Percentiles rank a stretch among this genome's conserved stretches.
These are phyloP conservation scores for Chelon auratus DNA, from an alignment of 2,797 vertebrate genomes.

Conservation along the genomic window DNA sequence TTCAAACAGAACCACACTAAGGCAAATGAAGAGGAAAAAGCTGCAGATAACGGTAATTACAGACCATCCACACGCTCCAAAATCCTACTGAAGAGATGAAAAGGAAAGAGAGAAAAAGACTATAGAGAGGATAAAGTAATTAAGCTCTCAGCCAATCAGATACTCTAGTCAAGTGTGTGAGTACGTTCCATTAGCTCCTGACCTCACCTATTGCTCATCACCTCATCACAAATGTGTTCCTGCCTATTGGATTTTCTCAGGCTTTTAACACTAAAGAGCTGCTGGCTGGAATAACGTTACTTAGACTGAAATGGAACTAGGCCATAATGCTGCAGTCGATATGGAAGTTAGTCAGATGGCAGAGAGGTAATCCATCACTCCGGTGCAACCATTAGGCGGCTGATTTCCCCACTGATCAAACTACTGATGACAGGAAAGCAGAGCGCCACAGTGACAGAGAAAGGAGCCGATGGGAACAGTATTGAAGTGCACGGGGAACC, in stretches of 20 bases:
- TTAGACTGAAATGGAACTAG: conserved; percentile 67
- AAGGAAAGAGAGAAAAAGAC: conserved; percentile 16
- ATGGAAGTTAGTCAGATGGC: conserved; percentile 54
- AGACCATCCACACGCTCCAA: conserved; percentile 16
- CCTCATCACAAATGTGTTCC: conserved; percentile 67
- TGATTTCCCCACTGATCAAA: conserved; percentile 70
- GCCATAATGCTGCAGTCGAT: conserved; percentile 75
- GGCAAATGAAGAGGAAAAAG: conserved; percentile 31
- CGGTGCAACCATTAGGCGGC: conserved; percentile 62
- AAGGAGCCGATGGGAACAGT: conserved; percentile 27
- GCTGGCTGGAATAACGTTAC: conserved; percentile 55
- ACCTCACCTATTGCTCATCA: conserved; percentile 75
- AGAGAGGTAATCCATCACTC: conserved; percentile 65
- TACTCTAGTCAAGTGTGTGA: conserved; percentile 36
- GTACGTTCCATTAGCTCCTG: conserved; percentile 65
- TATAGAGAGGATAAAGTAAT: conserved; percentile 39
- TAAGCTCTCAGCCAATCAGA: conserved; percentile 57
- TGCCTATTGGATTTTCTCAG: conserved; percentile 58
- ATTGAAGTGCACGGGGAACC: conserved; percentile 13
- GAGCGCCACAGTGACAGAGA: conserved; percentile 27
- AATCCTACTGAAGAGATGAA: conserved; percentile 24
- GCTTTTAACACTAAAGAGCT: conserved; percentile 71
- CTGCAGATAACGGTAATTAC: conserved; percentile 41
- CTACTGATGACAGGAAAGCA: conserved; percentile 52
- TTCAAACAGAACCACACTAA: conserved; percentile 43